Evolutionary conservation across 2,797 vertebrate species (phyloP).

Genomic region (Halcyon badia): DNA sequence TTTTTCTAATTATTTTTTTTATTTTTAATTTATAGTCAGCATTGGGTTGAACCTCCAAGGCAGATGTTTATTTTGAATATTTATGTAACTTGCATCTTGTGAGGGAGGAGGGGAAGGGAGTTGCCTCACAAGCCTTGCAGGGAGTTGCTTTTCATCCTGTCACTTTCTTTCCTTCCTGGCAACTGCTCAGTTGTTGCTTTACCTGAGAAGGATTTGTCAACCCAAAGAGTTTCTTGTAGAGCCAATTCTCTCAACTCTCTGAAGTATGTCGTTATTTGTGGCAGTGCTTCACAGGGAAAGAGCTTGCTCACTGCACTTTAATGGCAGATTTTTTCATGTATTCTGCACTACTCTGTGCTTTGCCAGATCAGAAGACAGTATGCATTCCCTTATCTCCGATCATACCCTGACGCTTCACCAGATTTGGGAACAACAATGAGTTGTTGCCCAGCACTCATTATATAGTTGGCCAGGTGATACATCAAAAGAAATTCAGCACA

Average conservation of each 20-base stretch:
- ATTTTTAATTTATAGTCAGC: background rate
- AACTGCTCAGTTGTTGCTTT: background rate
- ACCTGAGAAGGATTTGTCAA: background rate
- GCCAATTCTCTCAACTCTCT: background rate
- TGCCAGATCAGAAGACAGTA: background rate
- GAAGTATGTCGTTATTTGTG: accelerated
- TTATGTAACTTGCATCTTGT: background rate
- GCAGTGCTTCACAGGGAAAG: background rate
- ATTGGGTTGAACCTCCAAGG: background rate
- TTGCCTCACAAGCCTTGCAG: background rate
- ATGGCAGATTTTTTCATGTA: background rate
- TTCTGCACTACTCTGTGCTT: background rate
- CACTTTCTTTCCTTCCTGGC: background rate
- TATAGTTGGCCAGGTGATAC: conserved; percentile 11
- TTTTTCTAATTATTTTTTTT: background rate
- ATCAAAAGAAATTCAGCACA: conserved; percentile 13
- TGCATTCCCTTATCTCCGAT: background rate
- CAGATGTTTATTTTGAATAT: conserved; percentile 14
- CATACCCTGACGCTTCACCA: background rate
- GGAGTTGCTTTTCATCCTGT: background rate
- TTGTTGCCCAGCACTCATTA: background rate
- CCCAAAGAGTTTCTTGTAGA: accelerated
- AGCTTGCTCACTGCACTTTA: background rate
- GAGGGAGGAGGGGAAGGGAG: background rate
- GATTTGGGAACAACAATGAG: background rate